Percentiles rank a stretch among this genome's conserved stretches.
Conservation (phyloP, 2,888 invertebrate genomes). For the Trichacis sp. region DNA sequence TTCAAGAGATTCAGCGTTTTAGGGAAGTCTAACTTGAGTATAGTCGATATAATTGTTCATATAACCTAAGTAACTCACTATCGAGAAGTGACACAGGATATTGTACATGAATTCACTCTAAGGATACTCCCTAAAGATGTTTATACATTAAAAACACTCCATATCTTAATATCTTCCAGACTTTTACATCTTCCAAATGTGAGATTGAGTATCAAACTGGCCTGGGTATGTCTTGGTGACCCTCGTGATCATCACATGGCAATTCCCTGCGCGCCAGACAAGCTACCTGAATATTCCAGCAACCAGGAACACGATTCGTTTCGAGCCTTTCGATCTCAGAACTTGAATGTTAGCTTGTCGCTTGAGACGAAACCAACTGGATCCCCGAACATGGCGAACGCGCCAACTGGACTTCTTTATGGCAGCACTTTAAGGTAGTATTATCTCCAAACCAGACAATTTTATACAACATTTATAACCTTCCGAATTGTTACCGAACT, state of each 20-base stretch:
- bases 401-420: constrained; percentile 84
- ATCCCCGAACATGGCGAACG: constrained; percentile 67
- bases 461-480: too few relatives aligned
- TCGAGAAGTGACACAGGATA: too few relatives aligned
- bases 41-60: too few relatives aligned
- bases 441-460: too few relatives aligned
- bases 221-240: constrained; percentile 93
- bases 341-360: constrained; percentile 82
- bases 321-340: constrained; percentile 88
- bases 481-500: too few relatives aligned
- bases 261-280: constrained; percentile 94
- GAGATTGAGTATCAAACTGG: constrained; percentile 83
- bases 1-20: too few relatives aligned
- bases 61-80: too few relatives aligned
- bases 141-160: too few relatives aligned
- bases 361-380: constrained; percentile 79
- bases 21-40: too few relatives aligned
- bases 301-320: constrained; percentile 97
- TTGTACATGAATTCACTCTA: too few relatives aligned
- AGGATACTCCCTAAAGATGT: too few relatives aligned
- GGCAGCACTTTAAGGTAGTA: constrained; percentile 82
- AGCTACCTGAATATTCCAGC: constrained; percentile 95
- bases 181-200: constrained; percentile 92
- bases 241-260: constrained; percentile 96
- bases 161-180: constrained; percentile 64